Evolutionary conservation across 2,797 vertebrate species (phyloP).

Genomic region (Peromyscus aztecus): DNA sequence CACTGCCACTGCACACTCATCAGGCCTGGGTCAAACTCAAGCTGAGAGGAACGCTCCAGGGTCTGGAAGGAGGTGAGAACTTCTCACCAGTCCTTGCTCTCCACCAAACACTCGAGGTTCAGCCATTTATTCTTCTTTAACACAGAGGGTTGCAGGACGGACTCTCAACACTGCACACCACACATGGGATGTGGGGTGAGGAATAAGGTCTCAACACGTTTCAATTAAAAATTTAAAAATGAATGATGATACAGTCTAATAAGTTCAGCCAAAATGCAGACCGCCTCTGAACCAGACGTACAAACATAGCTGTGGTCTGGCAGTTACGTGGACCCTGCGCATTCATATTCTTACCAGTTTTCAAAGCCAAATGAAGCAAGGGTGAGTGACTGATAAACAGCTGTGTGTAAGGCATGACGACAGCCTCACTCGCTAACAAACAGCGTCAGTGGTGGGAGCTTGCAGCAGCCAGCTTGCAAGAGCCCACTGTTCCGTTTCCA

Average conservation of each 20-base stretch:
- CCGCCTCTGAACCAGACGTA: background rate
- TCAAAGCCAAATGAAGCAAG: conserved; percentile 56
- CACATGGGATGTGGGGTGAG: background rate
- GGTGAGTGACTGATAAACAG: background rate
- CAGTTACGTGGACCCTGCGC: background rate
- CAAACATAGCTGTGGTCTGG: background rate
- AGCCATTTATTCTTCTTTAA: background rate
- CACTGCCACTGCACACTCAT: too few relatives aligned
- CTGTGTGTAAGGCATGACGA: background rate
- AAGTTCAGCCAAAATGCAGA: background rate
- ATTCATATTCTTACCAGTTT: background rate
- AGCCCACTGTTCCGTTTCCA: background rate
- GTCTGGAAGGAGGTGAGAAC: background rate
- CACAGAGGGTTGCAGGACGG: background rate
- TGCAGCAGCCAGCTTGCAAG: background rate
- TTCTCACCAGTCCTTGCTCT: background rate
- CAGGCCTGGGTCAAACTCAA: background rate
- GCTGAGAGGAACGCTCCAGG: background rate
- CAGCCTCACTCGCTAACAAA: background rate
- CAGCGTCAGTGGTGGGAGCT: background rate
- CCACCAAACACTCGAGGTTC: background rate
- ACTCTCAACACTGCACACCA: background rate
- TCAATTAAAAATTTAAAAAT: background rate
- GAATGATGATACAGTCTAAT: background rate
- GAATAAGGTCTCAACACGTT: background rate